phyloP scores from a whole-genome alignment of 2,113 vertebrate genomes.

The Chloropsis cyanopogon region DNA sequence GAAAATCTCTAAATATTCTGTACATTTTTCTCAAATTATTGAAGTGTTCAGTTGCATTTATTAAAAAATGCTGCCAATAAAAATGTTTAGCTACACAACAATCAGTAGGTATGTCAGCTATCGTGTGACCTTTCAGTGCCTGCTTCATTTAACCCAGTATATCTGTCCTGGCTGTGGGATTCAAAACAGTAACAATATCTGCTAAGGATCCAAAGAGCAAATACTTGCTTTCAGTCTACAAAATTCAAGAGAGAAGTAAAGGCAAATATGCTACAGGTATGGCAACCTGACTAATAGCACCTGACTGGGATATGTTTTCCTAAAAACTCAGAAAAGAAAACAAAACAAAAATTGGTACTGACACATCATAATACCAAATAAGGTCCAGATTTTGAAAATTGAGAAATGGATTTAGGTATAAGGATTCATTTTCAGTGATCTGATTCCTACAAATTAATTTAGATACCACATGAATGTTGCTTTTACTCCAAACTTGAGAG shows the following conservation, averaged over 20 bases:
- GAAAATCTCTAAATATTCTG: background rate
- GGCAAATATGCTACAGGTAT: background rate
- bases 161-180: background rate
- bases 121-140: background rate
- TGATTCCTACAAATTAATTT: background rate
- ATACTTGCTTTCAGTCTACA: background rate
- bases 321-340: background rate
- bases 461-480: background rate
- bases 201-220: background rate
- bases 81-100: background rate
- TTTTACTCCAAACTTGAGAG: background rate
- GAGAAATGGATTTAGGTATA: background rate
- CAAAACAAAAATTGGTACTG: background rate
- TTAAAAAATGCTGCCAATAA: background rate
- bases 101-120: background rate
- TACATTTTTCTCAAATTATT: background rate
- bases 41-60: background rate
- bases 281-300: background rate
- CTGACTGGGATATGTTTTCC: background rate
- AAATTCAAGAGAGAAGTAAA: background rate
- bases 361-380: background rate
- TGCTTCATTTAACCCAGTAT: background rate
- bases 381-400: background rate
- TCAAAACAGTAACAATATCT: background rate
- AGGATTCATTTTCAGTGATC: background rate